Conservation (phyloP, 2,797 vertebrate genomes). For the Naso thynnoides region DNA sequence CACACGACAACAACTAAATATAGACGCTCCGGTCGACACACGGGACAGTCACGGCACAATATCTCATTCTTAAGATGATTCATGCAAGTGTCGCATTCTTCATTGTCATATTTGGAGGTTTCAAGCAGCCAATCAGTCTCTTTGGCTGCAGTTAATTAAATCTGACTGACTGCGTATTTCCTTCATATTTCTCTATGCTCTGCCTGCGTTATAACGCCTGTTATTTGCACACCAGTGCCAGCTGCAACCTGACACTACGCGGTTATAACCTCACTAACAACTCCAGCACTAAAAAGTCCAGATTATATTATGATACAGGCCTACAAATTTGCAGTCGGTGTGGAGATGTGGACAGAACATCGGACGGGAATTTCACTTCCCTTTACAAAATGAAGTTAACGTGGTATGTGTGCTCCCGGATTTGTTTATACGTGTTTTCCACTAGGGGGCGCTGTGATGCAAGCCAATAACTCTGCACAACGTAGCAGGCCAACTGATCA, state of each 20-base stretch:
- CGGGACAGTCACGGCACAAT: neutral
- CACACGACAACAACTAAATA: conserved; percentile 84
- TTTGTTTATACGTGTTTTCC: conserved; percentile 11
- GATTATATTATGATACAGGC: fast-evolving
- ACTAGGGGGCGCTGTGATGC: conserved; percentile 54
- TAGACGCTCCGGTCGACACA: conserved; percentile 63
- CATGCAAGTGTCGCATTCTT: neutral
- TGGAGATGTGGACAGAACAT: neutral
- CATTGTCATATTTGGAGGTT: neutral
- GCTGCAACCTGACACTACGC: conserved; percentile 14
- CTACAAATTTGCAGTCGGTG: too few species aligned
- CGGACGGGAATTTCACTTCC: neutral
- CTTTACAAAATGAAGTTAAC: neutral
- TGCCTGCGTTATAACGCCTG: neutral
- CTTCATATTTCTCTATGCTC: neutral
- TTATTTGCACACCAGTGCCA: conserved; percentile 25
- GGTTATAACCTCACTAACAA: neutral
- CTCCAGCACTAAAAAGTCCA: neutral
- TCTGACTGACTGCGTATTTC: neutral
- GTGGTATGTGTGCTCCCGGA: neutral
- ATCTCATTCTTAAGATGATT: neutral
- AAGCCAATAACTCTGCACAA: neutral
- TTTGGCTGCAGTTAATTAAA: neutral
- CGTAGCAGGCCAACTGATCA: neutral
- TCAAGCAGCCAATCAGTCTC: neutral